Evolutionary conservation across 2,888 invertebrate species (phyloP).

Genomic region (Eupithecia abbreviata): DNA sequence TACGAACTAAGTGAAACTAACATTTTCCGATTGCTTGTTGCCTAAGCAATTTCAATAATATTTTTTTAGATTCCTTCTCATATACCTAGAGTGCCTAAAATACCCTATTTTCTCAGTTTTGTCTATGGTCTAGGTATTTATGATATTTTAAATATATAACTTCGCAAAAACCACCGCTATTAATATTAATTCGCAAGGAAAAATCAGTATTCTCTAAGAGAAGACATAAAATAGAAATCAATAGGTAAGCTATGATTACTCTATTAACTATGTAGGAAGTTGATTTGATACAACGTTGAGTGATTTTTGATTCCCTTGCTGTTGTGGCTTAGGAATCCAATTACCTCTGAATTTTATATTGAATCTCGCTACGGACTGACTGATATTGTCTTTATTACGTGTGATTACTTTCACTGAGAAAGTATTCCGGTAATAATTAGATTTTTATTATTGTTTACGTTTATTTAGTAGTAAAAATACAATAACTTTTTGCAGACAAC

Average conservation of each 20-base stretch:
- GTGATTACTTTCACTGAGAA: conserved; percentile 1
- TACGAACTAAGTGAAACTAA: too few species aligned
- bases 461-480: too few species aligned
- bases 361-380: conserved; percentile 6
- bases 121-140: not conserved
- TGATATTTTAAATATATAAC: not conserved
- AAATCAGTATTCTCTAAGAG: not conserved
- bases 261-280: not conserved
- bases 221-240: not conserved
- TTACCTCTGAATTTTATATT: conserved; percentile 27
- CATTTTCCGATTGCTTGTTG: too few species aligned
- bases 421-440: not conserved
- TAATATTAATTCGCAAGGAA: not conserved
- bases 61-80: too few species aligned
- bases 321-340: conserved; percentile 21
- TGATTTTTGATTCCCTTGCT: conserved; percentile 2
- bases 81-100: too few species aligned
- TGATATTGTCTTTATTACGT: not conserved
- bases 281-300: conserved; percentile 6
- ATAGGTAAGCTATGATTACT: not conserved
- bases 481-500: too few species aligned
- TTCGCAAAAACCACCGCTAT: not conserved
- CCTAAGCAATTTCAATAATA: too few species aligned
- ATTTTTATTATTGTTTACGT: not conserved
- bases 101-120: not conserved